Percentiles rank a stretch among this genome's conserved stretches.
phyloP scores from a whole-genome alignment of 2,888 invertebrate species.

The Julus scandinavius region DNA sequence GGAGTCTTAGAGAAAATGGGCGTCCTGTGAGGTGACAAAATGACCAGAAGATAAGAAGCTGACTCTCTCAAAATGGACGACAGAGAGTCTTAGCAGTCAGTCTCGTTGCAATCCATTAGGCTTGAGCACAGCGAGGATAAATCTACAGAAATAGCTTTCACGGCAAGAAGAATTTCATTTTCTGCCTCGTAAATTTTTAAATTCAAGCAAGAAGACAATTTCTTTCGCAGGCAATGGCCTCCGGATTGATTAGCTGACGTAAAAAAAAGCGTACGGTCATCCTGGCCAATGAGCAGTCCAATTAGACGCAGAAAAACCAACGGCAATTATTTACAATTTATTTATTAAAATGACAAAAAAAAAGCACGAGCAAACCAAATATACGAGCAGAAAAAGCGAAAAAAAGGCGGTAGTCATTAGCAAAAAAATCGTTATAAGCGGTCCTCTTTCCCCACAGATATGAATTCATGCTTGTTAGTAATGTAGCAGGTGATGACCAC shows the following conservation, averaged over 20 bases:
- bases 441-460: neutral
- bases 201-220: conserved; percentile 26
- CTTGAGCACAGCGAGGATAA: neutral
- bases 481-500: conserved; percentile 14
- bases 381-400: neutral
- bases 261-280: neutral
- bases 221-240: neutral
- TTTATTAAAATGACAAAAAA: conserved; percentile 12
- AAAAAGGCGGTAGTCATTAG: neutral
- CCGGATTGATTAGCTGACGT: neutral
- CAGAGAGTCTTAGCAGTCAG: neutral
- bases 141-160: neutral
- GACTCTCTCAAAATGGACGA: conserved; percentile 15
- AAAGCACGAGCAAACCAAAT: neutral
- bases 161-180: neutral
- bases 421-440: neutral
- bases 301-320: neutral
- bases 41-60: conserved; percentile 16
- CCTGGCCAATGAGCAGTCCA: neutral
- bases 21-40: conserved; percentile 30
- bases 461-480: conserved; percentile 19
- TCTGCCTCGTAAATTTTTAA: conserved; percentile 6
- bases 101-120: neutral
- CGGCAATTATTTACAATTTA: neutral
- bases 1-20: conserved; percentile 6